Conservation (phyloP, 2,113 vertebrate species). For the Peucedramus taeniatus region DNA sequence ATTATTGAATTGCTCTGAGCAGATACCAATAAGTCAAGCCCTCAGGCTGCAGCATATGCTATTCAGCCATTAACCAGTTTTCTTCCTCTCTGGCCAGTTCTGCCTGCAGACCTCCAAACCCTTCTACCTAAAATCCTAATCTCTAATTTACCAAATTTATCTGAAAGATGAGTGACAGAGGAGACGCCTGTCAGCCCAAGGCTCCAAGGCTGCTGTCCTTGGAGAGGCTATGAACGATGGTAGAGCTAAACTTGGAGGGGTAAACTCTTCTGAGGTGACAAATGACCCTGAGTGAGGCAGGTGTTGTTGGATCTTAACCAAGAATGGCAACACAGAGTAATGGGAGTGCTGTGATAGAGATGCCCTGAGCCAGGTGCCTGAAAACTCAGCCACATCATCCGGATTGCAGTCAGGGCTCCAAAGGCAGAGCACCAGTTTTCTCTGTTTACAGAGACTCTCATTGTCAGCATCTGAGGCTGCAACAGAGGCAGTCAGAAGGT, state of each 20-base stretch:
- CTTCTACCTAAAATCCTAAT: not conserved
- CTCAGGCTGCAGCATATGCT: not conserved
- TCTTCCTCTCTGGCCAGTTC: not conserved
- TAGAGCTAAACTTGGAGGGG: not conserved
- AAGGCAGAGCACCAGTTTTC: not conserved
- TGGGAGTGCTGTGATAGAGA: not conserved
- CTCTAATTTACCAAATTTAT: not conserved
- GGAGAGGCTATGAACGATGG: not conserved
- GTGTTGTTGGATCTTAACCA: not conserved
- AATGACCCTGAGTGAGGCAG: not conserved
- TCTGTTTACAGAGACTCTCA: not conserved
- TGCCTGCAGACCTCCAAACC: not conserved
- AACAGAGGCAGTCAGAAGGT: not conserved
- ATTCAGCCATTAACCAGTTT: not conserved
- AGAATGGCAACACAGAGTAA: not conserved
- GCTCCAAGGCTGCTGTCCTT: conserved; percentile 10
- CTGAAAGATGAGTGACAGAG: not conserved
- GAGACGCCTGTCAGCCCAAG: not conserved
- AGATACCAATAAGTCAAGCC: not conserved
- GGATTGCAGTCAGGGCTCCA: not conserved
- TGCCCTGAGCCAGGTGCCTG: not conserved
- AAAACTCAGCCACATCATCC: not conserved
- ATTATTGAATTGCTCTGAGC: not conserved
- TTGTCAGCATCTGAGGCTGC: fast-evolving
- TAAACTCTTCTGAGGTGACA: not conserved